phyloP scores from a whole-genome alignment of 1,140 invertebrate species.

The Leptinotarsa texana region DNA sequence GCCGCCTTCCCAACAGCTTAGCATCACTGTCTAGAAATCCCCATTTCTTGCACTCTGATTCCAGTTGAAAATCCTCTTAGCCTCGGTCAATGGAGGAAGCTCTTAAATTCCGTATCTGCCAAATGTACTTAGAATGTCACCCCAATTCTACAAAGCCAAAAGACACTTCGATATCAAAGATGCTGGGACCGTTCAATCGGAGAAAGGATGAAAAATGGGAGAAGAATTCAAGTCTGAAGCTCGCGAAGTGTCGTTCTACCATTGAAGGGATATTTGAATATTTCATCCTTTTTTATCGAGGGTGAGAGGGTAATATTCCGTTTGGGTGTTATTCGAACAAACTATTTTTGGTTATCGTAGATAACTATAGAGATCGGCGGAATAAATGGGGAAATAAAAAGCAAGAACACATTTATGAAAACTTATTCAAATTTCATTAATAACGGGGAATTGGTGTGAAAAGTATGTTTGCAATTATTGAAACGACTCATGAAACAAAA shows the following conservation, averaged over 20 bases:
- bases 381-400: too few relatives aligned
- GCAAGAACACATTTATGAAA: too few relatives aligned
- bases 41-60: neutral
- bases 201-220: neutral
- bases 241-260: neutral
- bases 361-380: too few relatives aligned
- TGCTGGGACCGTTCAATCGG: neutral
- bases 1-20: neutral
- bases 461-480: too few relatives aligned
- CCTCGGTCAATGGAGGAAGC: neutral
- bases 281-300: neutral
- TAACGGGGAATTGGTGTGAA: too few relatives aligned
- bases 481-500: too few relatives aligned
- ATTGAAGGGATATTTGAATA: neutral
- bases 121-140: neutral
- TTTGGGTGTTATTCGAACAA: too few relatives aligned
- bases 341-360: too few relatives aligned
- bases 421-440: too few relatives aligned
- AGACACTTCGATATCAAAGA: slow-evolving; percentile 6
- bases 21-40: slow-evolving; percentile 3
- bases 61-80: neutral
- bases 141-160: neutral
- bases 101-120: neutral
- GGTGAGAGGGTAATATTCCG: neutral
- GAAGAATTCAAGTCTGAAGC: neutral